phyloP scores from a whole-genome alignment of 2,797 vertebrate species.

The Oryzias sinensis region DNA sequence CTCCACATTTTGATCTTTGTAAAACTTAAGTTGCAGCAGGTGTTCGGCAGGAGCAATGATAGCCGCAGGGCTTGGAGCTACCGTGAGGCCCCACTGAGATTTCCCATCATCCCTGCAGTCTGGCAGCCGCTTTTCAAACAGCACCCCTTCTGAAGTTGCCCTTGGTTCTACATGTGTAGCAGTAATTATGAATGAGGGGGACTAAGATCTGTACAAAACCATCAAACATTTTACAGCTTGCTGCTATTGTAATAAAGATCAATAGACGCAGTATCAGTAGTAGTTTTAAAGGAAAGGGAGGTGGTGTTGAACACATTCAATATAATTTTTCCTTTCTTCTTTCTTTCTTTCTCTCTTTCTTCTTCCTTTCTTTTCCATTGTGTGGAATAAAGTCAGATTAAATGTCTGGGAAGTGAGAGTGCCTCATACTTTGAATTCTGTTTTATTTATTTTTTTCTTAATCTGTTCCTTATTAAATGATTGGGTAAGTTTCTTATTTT shows the following conservation, averaged over 20 bases:
- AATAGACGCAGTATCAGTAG: constrained; percentile 80
- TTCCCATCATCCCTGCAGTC: constrained; percentile 75
- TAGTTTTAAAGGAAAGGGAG: constrained; percentile 77
- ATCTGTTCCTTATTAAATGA: no score
- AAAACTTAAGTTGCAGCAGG: constrained; percentile 83
- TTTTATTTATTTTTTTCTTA: no score
- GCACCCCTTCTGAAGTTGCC: constrained; percentile 84
- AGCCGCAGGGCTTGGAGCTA: constrained; percentile 78
- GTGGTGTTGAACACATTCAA: constrained; percentile 64
- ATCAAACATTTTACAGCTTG: constrained; percentile 84
- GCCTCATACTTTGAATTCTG: no score
- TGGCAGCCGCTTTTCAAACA: constrained; percentile 76
- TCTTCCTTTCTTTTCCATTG: constrained; percentile 52
- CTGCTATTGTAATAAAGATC: constrained; percentile 87
- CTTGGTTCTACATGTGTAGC: constrained; percentile 88
- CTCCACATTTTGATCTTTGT: constrained; percentile 82
- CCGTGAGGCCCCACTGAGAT: constrained; percentile 76
- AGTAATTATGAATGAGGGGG: constrained; percentile 87
- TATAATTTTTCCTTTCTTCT: constrained; percentile 43
- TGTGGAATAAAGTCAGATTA: no score
- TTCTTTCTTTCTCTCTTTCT: constrained; percentile 53
- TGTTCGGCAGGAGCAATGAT: constrained; percentile 78
- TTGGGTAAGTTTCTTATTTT: no score
- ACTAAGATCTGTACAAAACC: constrained; percentile 86
- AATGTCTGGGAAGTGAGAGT: no score